Evolutionary conservation across 1,140 invertebrate species (phyloP).

Genomic region (Caerostris darwini): DNA sequence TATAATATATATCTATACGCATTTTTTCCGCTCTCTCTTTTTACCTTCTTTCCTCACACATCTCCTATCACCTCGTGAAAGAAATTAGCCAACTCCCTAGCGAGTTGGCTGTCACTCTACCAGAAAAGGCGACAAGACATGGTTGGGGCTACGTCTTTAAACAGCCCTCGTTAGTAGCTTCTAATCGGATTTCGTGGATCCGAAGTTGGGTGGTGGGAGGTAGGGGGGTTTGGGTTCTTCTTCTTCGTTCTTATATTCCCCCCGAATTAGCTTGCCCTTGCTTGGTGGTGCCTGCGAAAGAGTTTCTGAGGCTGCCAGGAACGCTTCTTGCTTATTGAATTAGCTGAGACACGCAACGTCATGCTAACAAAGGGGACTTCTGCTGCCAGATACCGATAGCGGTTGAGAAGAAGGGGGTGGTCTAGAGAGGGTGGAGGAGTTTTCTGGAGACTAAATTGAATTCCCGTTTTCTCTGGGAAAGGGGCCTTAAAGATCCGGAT

Average conservation of each 20-base stretch:
- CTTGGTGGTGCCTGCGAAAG: constrained; percentile 2
- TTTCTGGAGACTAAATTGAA: constrained; percentile 67
- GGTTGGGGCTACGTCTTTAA: constrained; percentile 53
- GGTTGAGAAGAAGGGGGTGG: neutral
- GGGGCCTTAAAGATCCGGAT: constrained; percentile 53
- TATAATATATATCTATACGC: constrained; percentile 44
- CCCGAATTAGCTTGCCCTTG: constrained; percentile 64
- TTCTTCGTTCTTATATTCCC: constrained; percentile 13
- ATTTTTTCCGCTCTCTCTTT: neutral
- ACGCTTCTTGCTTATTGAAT: constrained; percentile 74
- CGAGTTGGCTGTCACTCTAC: constrained; percentile 68
- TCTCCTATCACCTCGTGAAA: neutral
- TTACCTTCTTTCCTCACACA: neutral
- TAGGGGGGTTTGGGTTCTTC: neutral
- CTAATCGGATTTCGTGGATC: constrained; percentile 71
- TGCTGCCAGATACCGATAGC: constrained; percentile 64
- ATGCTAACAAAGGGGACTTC: constrained; percentile 73
- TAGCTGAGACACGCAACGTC: constrained; percentile 67
- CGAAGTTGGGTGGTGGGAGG: neutral
- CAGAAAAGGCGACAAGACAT: constrained; percentile 63
- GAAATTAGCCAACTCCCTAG: constrained; percentile 68
- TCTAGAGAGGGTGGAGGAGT: no score
- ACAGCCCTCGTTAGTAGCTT: constrained; percentile 75
- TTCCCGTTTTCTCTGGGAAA: constrained; percentile 63
- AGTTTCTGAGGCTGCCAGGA: constrained; percentile 17